Base-by-base conservation (phyloP, 1,140 invertebrate genomes). In the Leptopilina clavipes region DNA sequence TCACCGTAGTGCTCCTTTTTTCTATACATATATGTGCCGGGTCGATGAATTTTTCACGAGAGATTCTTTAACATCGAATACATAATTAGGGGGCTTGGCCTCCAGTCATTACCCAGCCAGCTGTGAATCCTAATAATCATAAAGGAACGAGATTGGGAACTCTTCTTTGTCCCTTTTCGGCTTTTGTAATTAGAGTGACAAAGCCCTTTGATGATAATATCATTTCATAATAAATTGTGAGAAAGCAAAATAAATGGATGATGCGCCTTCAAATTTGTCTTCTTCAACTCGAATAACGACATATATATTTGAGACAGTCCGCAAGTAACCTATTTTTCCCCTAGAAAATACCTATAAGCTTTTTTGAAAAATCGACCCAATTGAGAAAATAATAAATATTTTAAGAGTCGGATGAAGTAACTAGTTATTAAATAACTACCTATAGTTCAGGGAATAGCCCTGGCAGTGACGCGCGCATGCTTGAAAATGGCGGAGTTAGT, bases 1-100 rank as follows among this genome's bases (percentile, higher is more conserved):
- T 65, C 59, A 65, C 59, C 19, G 22, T n/a, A n/a, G n/a, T 65
- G 0, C 0, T 31, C 59, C n/a, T 65, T 65, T 65, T 65, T 65
- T 65, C 59, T 65, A 65, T n/a, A n/a, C n/a, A n/a, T n/a, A n/a
- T n/a, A n/a, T n/a, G n/a, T 22, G 59, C 59, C 22, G 59, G n/a
- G 59, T 65, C 59, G 59, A 65, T 65, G 25, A 37, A 65, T 65
- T 65, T 65, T 65, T 65, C 59, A 65, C 59, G 59, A 65, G 59
- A 65, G 56, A 59, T 22, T 31, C 25, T 65, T 22, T 65, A 65
- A 11, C 22, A 65, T 65, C 25, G 59, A 65, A 31, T 65, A 7
- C 59, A 65, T 65, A 65, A 65, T 65, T 65, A 31, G 59, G 59
- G 25, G 59, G 59, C 14, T 65, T 65, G 25, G 22, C 14, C 14